These are phyloP conservation scores for Sander lucioperca DNA, from an alignment of 2,113 vertebrate genomes.

Conservation along the genomic window DNA sequence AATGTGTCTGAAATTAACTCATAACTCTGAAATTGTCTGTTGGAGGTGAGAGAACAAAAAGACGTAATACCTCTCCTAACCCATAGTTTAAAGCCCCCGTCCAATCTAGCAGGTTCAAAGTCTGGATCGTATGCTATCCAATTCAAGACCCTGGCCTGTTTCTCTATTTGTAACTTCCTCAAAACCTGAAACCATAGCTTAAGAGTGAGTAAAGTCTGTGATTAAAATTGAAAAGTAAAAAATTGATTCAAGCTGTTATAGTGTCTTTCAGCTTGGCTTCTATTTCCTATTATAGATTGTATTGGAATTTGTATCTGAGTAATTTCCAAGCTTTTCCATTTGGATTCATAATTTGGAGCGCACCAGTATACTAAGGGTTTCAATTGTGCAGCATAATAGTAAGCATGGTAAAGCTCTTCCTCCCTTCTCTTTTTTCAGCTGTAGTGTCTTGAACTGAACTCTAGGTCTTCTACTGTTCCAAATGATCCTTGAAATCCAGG, in stretches of 20 bases:
- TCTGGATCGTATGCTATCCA: not conserved
- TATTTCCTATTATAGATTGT: conserved; percentile 6
- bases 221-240: no score
- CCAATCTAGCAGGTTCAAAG: not conserved
- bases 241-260: conserved; percentile 7
- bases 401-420: no score
- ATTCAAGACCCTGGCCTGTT: not conserved
- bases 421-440: not conserved
- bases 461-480: conserved; percentile 11
- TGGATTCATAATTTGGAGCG: conserved; percentile 4
- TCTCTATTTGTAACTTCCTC: conserved; percentile 5
- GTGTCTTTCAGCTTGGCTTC: not conserved
- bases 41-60: no score
- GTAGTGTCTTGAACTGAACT: not conserved
- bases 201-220: not conserved
- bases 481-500: no score
- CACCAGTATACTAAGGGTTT: conserved; percentile 5
- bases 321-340: conserved; percentile 5
- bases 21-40: no score
- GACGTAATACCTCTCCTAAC: conserved; percentile 2
- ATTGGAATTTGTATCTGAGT: not conserved
- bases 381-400: no score
- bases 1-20: no score
- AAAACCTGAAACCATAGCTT: conserved; percentile 3
- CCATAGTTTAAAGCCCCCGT: not conserved